phyloP scores from a whole-genome alignment of 2,888 invertebrate genomes.

The Pheosia tremula region DNA sequence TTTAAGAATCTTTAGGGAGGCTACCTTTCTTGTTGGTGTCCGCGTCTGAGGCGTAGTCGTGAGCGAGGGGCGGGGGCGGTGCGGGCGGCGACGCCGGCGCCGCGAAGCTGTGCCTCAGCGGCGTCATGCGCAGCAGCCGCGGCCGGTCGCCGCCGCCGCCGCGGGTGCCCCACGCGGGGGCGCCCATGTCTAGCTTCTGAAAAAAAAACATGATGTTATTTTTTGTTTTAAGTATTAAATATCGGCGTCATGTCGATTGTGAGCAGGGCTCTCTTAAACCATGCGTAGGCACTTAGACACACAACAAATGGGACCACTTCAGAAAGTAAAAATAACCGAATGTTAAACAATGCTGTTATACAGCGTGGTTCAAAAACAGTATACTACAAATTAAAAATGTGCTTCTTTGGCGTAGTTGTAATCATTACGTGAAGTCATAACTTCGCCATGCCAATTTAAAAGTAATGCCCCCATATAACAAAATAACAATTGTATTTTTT shows the following conservation, averaged over 20 bases:
- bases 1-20: slow-evolving; percentile 9
- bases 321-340: too few relatives aligned
- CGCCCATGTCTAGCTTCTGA: slow-evolving; percentile 62
- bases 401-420: too few relatives aligned
- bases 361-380: too few relatives aligned
- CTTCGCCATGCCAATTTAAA: too few relatives aligned
- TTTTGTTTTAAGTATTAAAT: neutral
- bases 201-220: slow-evolving; percentile 18
- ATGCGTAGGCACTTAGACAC: too few relatives aligned
- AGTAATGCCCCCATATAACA: too few relatives aligned
- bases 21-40: slow-evolving; percentile 85
- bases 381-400: too few relatives aligned
- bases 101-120: slow-evolving; percentile 84
- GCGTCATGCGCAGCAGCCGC: slow-evolving; percentile 84
- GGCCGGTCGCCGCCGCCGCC: slow-evolving; percentile 80
- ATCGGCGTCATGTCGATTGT: neutral
- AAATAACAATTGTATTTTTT: too few relatives aligned
- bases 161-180: slow-evolving; percentile 79
- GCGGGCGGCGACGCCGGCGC: slow-evolving; percentile 78
- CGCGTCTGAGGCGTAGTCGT: slow-evolving; percentile 84
- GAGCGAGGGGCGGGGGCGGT: slow-evolving; percentile 65
- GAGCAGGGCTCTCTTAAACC: too few relatives aligned
- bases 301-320: too few relatives aligned
- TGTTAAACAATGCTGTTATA: too few relatives aligned
- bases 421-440: too few relatives aligned